A percentile compares a stretch with the other conserved stretches of the same genome.
phyloP scores from a whole-genome alignment of 2,113 vertebrate species.

The Onychostoma macrolepis region DNA sequence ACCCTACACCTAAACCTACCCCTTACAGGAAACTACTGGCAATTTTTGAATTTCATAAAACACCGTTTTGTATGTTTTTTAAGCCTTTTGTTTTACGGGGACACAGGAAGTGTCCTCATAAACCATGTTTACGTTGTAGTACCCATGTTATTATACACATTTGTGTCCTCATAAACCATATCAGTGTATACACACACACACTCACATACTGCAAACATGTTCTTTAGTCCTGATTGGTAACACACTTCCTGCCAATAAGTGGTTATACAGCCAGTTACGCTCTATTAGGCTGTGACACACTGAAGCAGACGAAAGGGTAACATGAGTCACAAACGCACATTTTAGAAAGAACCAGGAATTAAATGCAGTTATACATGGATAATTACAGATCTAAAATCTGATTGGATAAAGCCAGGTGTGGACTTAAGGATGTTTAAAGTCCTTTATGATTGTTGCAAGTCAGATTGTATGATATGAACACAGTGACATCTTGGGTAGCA shows the following conservation, averaged over 20 bases:
- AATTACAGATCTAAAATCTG: not conserved
- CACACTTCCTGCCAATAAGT: conserved; percentile 72
- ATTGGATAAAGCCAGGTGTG: not conserved
- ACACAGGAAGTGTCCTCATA: too few species aligned
- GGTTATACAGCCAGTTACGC: conserved; percentile 69
- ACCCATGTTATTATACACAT: too few species aligned
- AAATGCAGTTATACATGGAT: not conserved
- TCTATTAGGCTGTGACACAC: conserved; percentile 58
- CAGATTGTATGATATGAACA: not conserved
- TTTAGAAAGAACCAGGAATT: not conserved
- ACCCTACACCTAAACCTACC: too few species aligned
- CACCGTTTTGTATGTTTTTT: too few species aligned
- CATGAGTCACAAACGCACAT: conserved; percentile 44
- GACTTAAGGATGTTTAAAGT: not conserved
- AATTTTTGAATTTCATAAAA: too few species aligned
- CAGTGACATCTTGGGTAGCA: not conserved
- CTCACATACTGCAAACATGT: conserved; percentile 25
- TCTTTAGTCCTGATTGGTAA: conserved; percentile 68
- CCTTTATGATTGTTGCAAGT: not conserved
- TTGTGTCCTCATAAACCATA: too few species aligned
- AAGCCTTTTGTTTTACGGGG: too few species aligned
- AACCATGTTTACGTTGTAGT: too few species aligned
- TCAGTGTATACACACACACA: conserved; percentile 29
- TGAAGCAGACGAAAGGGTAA: conserved; percentile 60
- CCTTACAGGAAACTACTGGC: too few species aligned